Evolutionary conservation across 2,797 vertebrate genomes (phyloP), one percentile per base, ranked within the genome.

Genomic region (Coilia nasus): DNA sequence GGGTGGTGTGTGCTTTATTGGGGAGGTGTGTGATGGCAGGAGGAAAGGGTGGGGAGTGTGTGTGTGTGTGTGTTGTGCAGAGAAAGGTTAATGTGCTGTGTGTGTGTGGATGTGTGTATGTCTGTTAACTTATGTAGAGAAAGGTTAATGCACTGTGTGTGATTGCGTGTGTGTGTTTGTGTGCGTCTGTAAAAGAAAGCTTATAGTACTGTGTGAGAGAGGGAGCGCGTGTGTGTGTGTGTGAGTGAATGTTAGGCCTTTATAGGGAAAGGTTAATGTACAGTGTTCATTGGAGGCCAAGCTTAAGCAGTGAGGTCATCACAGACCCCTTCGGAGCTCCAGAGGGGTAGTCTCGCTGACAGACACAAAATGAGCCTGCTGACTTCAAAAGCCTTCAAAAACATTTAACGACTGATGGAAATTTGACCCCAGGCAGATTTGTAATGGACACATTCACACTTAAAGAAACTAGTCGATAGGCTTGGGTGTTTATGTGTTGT

Each of bases 1-100:
- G 67, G 83, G 87, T 59, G 86, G 59, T 62, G 83, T 82, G 90
- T 71, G 54, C 50, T 54, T 41, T 41, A 5, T 41, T 78, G 17
- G 71, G 19, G 71, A 78, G 31, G 31, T 44, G 71, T 78, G 31
- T 78, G 35, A 31, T 78, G 7, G 71, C 17, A 44, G 35, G 17
- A 78, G 71, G 71, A 78, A 78, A 78, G 71, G 31, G 71, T 71
- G 67, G 25, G 31, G 67, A 17, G 67, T 71, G 14, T 71, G 64
- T 71, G 67, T 71, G 25, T 71, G 67, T 31, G 60, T 64, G 60
- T 5, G 35, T n/a, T 47, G 10, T 47, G 46, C 10, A 47, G 46
- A 10, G 46, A 47, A 47, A 47, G 46, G 46, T 47, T 47, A 47
- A 47, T 47, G 46, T 47, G 46, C n/a, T n/a, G n/a, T 47, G 46